Evolutionary conservation across 2,797 vertebrate genomes (phyloP).

Genomic region (Pangasius djambal): DNA sequence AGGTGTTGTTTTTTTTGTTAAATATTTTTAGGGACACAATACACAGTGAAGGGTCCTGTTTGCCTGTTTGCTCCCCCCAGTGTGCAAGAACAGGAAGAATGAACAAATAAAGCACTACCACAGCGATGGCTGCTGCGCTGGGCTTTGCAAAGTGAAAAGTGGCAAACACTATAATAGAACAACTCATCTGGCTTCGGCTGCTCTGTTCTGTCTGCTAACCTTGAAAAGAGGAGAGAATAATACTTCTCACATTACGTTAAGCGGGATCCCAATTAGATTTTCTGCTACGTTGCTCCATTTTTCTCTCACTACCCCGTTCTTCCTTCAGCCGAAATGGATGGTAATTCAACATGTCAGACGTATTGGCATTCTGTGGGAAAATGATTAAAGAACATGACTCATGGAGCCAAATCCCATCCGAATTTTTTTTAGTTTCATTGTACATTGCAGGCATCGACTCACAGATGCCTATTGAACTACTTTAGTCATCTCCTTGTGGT

Average conservation of each 20-base stretch:
- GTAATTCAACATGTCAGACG: conserved; percentile 48
- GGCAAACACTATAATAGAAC: conserved; percentile 43
- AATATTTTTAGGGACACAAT: conserved; percentile 66
- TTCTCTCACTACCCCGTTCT: conserved; percentile 12
- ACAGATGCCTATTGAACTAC: conserved; percentile 19
- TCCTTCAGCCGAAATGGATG: conserved; percentile 28
- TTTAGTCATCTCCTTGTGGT: conserved; percentile 15
- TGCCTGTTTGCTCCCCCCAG: conserved; percentile 62
- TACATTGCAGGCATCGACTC: not conserved
- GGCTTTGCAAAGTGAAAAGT: conserved; percentile 42
- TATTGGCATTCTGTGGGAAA: conserved; percentile 41
- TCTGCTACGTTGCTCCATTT: conserved; percentile 31
- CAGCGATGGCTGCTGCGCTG: conserved; percentile 11
- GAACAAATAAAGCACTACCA: conserved; percentile 39
- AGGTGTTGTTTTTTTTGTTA: conserved; percentile 57
- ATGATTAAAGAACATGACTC: conserved; percentile 50
- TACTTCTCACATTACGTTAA: conserved; percentile 41
- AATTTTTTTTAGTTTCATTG: conserved; percentile 26
- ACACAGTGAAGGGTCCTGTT: conserved; percentile 58
- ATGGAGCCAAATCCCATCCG: conserved; percentile 35
- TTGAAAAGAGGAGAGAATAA: conserved; percentile 47
- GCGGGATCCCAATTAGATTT: conserved; percentile 26
- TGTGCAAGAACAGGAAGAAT: conserved; percentile 27
- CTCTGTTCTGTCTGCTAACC: conserved; percentile 38
- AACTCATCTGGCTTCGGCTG: conserved; percentile 28